phyloP scores from a whole-genome alignment of 2,113 vertebrate genomes.

The Craseonycteris thonglongyai region DNA sequence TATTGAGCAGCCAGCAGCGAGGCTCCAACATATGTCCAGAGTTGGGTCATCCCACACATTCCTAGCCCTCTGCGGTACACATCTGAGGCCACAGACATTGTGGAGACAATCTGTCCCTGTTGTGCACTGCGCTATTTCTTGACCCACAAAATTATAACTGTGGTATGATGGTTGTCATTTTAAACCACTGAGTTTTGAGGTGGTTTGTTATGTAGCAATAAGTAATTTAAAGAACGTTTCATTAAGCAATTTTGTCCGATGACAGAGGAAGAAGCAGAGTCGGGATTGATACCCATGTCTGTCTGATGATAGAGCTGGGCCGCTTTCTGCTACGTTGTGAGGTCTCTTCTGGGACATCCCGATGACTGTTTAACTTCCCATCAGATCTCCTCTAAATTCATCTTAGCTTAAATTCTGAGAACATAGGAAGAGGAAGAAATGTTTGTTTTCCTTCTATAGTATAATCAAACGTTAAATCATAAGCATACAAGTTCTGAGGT shows the following conservation, averaged over 20 bases:
- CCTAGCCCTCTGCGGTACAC: neutral
- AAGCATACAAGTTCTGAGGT: neutral
- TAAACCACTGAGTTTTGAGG: conserved; percentile 42
- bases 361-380: neutral
- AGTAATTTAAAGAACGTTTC: neutral
- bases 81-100: neutral
- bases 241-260: conserved; percentile 15
- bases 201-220: conserved; percentile 27
- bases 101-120: neutral
- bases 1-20: neutral
- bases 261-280: conserved; percentile 10
- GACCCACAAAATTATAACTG: neutral
- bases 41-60: neutral
- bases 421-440: neutral
- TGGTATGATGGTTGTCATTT: conserved; percentile 1
- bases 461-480: neutral
- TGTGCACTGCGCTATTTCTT: neutral
- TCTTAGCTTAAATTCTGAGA: conserved; percentile 6
- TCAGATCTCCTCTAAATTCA: neutral
- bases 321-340: neutral
- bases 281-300: neutral
- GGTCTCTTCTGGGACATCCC: neutral
- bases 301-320: neutral
- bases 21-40: neutral
- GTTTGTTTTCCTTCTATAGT: neutral